Evolutionary conservation across 2,113 vertebrate genomes (phyloP), one percentile per base, ranked within the genome.

Genomic region (Prunella himalayana): DNA sequence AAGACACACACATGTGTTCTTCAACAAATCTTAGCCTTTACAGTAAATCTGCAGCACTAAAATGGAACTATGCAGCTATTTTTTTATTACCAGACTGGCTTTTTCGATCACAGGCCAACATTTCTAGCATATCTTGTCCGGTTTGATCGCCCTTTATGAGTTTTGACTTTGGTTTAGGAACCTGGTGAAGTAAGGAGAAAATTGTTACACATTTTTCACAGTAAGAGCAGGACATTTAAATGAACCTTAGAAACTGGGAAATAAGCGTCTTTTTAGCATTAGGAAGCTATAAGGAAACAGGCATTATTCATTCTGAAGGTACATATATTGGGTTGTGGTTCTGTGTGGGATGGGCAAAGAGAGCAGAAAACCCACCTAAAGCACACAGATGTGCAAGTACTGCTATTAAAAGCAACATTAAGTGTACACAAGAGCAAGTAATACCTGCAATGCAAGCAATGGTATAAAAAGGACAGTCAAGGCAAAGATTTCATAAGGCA

Each of bases 161-260:
- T 97, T 99, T 99, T 73, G 97, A 91, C 97, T 99, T 99, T 95
- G 99, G 99, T 98, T 98, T 98, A 88, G 99, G 98, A 90, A 98
- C 97, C 99, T 99, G 81, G 45, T 75, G 39, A 97, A 95, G 65
- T 44, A 72, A 84, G 12, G 64, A 97, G 49, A 85, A 35, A 90
- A 70, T 1, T n/a, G 42, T 91, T 90, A 95, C 7, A 39, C 5
- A 15, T 77, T 95, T 90, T 93, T 80, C 73, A 75, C 10, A 90
- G 1, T 82, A 90, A 76, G 13, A 88, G 6, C 4, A 7, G 3
- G 47, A 76, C 6, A 82, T 45, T 71, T 75, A 65, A 56, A 37
- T 23, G 6, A 72, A 14, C 39, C 41, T n/a, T 44, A 45, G n/a
- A 19, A 69, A 57, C 28, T 8, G 31, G 13, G 25, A 50, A 88